A percentile compares a stretch with the other conserved stretches of the same genome.
phyloP scores from a whole-genome alignment of 2,888 invertebrate genomes.

The Stenotaenia linearis region DNA sequence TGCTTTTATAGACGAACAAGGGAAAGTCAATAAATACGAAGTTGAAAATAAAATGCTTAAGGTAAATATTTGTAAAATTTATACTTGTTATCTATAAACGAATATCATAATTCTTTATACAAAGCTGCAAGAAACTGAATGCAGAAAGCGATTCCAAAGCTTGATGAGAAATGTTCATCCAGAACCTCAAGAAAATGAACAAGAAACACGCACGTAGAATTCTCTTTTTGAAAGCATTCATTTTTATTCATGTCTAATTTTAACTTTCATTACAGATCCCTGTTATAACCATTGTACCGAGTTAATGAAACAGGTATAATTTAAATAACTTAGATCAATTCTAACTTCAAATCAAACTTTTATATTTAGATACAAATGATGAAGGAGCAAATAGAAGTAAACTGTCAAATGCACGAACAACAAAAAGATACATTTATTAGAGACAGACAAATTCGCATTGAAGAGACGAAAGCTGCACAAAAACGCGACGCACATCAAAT shows the following conservation, averaged over 20 bases:
- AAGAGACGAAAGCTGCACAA: neutral
- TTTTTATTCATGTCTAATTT: neutral
- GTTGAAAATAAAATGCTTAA: neutral
- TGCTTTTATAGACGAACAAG: neutral
- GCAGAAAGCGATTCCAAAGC: neutral
- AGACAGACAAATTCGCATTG: neutral
- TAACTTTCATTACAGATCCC: neutral
- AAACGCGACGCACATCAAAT: neutral
- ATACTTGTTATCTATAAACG: neutral
- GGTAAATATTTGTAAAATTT: neutral
- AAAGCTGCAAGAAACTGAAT: neutral
- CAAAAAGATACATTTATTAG: neutral
- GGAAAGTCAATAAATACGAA: neutral
- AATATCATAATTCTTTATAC: neutral
- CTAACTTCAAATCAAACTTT: neutral
- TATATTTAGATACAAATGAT: neutral
- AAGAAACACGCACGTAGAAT: neutral
- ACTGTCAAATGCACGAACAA: neutral
- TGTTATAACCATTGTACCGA: neutral
- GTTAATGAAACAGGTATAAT: neutral
- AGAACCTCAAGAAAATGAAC: neutral
- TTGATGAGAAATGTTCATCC: neutral
- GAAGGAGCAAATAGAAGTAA: neutral
- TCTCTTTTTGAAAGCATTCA: neutral
- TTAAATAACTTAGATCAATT: no score